These are phyloP conservation scores for Gallinago paraguaiae DNA, from an alignment of 2,113 vertebrate genomes.

Conservation along the genomic window DNA sequence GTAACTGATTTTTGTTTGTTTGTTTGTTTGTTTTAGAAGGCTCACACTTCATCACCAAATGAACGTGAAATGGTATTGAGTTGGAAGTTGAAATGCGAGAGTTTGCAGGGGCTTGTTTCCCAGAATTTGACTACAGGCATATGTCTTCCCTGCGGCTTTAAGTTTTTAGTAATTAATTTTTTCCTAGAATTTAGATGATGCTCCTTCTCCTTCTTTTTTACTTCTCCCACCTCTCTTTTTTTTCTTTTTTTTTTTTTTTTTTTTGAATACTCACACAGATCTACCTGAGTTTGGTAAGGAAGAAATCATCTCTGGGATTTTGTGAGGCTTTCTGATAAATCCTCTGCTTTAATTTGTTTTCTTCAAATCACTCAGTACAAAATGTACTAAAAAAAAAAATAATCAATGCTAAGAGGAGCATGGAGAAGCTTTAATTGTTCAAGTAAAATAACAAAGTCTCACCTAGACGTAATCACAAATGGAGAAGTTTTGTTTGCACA, in stretches of 20 bases:
- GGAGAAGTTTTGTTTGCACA: constrained; percentile 4
- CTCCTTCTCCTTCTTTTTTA: neutral
- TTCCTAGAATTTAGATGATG: neutral
- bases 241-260: neutral
- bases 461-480: neutral
- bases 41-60: constrained; percentile 20
- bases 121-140: constrained; percentile 58
- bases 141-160: constrained; percentile 42
- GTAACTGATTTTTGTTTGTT: neutral
- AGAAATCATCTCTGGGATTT: neutral
- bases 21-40: constrained; percentile 30
- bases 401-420: neutral
- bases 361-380: neutral
- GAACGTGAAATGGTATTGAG: constrained; percentile 26
- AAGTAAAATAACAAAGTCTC: constrained; percentile 24
- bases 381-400: neutral
- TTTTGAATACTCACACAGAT: neutral
- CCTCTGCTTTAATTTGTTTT: constrained; percentile 43
- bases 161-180: constrained; percentile 48
- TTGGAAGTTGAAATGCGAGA: constrained; percentile 41
- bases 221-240: neutral
- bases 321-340: constrained; percentile 14
- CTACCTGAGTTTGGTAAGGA: neutral
- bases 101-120: constrained; percentile 48
- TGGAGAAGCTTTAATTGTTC: constrained; percentile 30